Conservation (phyloP, 2,888 invertebrate genomes). For the Emmelina monodactyla region DNA sequence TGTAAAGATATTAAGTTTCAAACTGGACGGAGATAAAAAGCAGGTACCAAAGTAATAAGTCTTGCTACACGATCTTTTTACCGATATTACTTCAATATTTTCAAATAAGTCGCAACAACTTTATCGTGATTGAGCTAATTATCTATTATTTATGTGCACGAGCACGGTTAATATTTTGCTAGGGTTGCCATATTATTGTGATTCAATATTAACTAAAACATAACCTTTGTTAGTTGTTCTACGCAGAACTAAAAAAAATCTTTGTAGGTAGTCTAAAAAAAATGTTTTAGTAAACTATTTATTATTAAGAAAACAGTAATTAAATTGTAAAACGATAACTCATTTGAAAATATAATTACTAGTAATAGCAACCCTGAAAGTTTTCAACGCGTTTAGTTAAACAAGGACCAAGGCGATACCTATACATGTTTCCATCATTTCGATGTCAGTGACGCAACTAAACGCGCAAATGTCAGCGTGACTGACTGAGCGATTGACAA, state of each 20-base stretch:
- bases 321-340: no score
- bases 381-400: slow-evolving; percentile 18
- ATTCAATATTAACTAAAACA: no score
- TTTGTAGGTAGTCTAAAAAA: no score
- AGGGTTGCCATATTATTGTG: no score
- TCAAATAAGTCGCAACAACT: slow-evolving; percentile 13
- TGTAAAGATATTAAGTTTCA: no score
- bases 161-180: no score
- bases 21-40: neutral
- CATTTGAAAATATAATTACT: no score
- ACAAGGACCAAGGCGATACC: slow-evolving; percentile 21
- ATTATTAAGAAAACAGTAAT: no score
- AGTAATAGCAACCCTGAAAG: no score
- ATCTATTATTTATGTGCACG: slow-evolving; percentile 23
- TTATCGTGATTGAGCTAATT: slow-evolving; percentile 8
- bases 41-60: neutral
- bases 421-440: slow-evolving; percentile 37
- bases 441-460: slow-evolving; percentile 31
- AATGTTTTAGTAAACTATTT: no score
- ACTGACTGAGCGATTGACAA: slow-evolving; percentile 19
- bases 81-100: slow-evolving; percentile 11
- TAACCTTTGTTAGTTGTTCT: no score
- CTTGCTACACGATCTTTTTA: neutral
- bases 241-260: no score
- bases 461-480: slow-evolving; percentile 31